phyloP scores from a whole-genome alignment of 2,113 vertebrate species.

The Onychostoma macrolepis region DNA sequence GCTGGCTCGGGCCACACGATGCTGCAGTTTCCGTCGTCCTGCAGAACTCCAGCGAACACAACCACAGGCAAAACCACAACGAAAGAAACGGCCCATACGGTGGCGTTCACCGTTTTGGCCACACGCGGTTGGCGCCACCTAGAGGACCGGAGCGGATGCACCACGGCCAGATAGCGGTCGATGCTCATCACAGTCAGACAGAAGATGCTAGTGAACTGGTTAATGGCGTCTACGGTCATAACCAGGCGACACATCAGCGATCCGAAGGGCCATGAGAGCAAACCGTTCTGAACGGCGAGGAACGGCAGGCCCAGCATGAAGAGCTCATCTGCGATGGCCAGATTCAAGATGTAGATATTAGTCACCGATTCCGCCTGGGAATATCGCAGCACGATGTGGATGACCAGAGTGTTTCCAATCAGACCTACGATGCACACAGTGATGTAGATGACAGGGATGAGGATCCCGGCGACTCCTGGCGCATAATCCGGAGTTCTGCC shows the following conservation, averaged over 20 bases:
- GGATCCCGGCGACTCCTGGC: conserved; percentile 79
- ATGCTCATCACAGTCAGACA: conserved; percentile 95
- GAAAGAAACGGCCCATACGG: conserved; percentile 88
- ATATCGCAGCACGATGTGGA: conserved; percentile 88
- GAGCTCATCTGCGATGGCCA: conserved; percentile 93
- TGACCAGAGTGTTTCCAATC: conserved; percentile 91
- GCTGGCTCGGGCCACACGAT: conserved; percentile 93
- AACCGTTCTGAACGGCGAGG: conserved; percentile 89
- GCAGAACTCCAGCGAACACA: conserved; percentile 86
- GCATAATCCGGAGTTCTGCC: conserved; percentile 39
- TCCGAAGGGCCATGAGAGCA: conserved; percentile 95
- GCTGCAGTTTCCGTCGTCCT: conserved; percentile 89
- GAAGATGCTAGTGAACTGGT: conserved; percentile 98
- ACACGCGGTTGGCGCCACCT: conserved; percentile 88
- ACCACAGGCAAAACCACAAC: conserved; percentile 93
- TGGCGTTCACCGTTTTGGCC: conserved; percentile 85
- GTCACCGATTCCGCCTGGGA: conserved; percentile 88
- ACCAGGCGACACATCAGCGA: conserved; percentile 93
- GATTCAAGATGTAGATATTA: conserved; percentile 93
- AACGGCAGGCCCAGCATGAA: conserved; percentile 96
- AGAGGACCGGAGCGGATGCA: conserved; percentile 86
- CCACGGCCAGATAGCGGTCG: conserved; percentile 93
- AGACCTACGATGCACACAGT: conserved; percentile 89
- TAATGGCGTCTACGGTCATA: conserved; percentile 94
- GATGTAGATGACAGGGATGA: conserved; percentile 90